phyloP scores from a whole-genome alignment of 2,113 vertebrate genomes.

The Etia nguti region DNA sequence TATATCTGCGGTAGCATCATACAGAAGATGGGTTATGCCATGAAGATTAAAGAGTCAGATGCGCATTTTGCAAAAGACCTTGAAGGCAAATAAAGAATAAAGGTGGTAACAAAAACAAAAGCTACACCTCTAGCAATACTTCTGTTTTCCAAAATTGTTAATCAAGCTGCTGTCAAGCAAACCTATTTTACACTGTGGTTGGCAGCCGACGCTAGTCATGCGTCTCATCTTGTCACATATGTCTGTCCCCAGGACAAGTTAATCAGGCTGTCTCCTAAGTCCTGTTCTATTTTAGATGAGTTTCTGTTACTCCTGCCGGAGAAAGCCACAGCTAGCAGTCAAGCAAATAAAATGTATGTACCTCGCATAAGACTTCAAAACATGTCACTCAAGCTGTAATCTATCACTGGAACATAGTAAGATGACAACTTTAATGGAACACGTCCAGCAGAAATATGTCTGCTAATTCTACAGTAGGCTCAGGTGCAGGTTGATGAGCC shows the following conservation, averaged over 20 bases:
- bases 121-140: neutral
- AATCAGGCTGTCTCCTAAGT: constrained; percentile 40
- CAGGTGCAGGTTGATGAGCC: neutral
- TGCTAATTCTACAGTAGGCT: neutral
- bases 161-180: constrained; percentile 37
- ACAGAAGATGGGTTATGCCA: neutral
- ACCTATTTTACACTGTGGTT: constrained; percentile 8
- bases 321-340: constrained; percentile 22
- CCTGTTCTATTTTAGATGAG: constrained; percentile 39
- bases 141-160: constrained; percentile 22
- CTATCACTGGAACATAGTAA: neutral
- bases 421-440: neutral
- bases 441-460: neutral
- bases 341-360: constrained; percentile 30
- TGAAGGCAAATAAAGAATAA: neutral
- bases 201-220: constrained; percentile 10
- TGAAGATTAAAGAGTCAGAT: constrained; percentile 8
- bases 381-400: constrained; percentile 9
- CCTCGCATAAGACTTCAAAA: constrained; percentile 7
- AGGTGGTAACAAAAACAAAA: neutral
- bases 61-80: neutral
- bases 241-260: constrained; percentile 45
- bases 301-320: constrained; percentile 18
- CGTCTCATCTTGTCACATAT: constrained; percentile 28
- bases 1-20: neutral